Evolutionary conservation across 2,113 vertebrate genomes (phyloP), one percentile per base, ranked within the genome.

Genomic region (mouse (Mus musculus)): DNA sequence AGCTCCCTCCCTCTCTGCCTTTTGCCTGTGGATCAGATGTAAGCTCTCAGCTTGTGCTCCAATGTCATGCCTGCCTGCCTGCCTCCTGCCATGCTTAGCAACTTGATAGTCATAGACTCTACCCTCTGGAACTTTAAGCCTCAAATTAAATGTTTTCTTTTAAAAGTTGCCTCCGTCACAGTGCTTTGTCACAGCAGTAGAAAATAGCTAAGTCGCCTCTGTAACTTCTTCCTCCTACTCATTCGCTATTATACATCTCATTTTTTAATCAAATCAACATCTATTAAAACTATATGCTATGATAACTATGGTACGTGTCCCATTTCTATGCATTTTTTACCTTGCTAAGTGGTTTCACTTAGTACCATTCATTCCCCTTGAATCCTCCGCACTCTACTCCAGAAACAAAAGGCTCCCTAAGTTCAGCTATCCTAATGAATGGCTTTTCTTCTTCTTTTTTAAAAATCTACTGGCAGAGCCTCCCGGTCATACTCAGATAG

Each of bases 231-330:
- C 69, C n/a, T 85, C 14, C 33, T 89, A 24, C 30, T 36, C 19
- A 63, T 61, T 30, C 63, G 4, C 59, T 71, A 52, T 76, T 63
- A 67, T 72, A 8, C 36, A 72, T 63, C 69, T 89, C 10, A 20
- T 71, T 30, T 75, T 95, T 72, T 42, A 96, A 76, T 88, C 42
- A 96, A 93, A 72, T 73, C 69, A 78, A 46, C 73, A 84, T 33
- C 86, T 76, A 93, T 36, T 67, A 30, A 61, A 86, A 88, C 11
- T 14, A 36, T 77, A 11, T n/a, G 30, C 65, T 30, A 69, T 69
- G 30, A 4, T 14, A 19, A 19, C 2, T 36, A 1, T 63, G 26
- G 54, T 56, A 12, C 20, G 54, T 12, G 82, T 20, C 7, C 14
- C 16, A 24, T 78, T 92, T 67, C 46, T 20, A 28, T 46, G 69